phyloP scores from a whole-genome alignment of 2,797 vertebrate genomes.

The Steatocranus sp. region DNA sequence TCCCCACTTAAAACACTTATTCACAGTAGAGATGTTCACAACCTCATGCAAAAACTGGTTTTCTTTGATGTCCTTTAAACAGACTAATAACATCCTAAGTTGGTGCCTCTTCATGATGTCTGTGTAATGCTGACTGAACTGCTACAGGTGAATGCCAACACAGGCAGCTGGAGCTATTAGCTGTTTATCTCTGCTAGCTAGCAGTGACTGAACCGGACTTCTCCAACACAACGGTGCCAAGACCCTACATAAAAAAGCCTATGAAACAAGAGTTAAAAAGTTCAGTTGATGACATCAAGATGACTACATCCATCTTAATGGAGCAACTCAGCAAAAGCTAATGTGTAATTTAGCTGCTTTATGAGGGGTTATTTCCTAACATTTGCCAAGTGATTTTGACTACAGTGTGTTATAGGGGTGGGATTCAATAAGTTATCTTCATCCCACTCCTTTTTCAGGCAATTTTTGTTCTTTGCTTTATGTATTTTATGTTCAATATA shows the following conservation, averaged over 20 bases:
- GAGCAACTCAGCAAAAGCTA: not conserved
- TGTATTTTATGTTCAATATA: no score
- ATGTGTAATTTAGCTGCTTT: not conserved
- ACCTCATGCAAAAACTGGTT: not conserved
- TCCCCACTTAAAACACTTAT: not conserved
- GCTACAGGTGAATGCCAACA: not conserved
- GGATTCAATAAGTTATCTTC: no score
- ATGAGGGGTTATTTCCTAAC: not conserved
- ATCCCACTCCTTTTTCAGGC: no score
- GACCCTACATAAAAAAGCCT: not conserved
- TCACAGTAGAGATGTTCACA: not conserved
- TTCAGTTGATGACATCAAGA: not conserved
- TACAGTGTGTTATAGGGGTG: no score
- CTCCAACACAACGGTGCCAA: not conserved
- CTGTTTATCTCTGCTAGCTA: not conserved
- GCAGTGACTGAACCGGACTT: not conserved
- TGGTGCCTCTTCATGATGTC: not conserved
- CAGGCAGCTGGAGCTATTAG: not conserved
- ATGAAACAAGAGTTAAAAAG: not conserved
- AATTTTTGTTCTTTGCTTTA: no score
- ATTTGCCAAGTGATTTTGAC: not conserved
- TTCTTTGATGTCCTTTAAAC: not conserved
- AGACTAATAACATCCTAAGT: not conserved
- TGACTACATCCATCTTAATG: rapidly evolving
- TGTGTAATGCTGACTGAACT: not conserved